These are phyloP conservation scores for Oconnorella tubifera DNA, from an alignment of 2,888 invertebrate genomes.

Conservation along the genomic window DNA sequence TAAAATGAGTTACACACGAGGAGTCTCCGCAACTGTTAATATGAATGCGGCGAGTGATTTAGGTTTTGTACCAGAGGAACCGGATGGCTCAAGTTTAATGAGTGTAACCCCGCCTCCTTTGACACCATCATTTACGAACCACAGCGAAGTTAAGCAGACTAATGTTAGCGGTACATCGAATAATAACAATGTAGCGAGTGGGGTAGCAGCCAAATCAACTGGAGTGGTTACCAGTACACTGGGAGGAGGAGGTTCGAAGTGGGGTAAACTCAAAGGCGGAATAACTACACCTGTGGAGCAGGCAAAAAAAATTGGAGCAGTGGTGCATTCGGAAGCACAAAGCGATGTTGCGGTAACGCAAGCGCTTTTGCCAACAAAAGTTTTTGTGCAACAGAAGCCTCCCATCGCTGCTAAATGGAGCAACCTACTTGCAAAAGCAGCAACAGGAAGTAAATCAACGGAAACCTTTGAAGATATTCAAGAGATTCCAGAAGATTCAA, in stretches of 20 bases:
- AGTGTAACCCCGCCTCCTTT: not conserved
- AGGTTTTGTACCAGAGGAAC: not conserved
- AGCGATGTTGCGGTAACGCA: not conserved
- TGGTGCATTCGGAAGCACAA: not conserved
- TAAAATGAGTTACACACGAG: slow-evolving; percentile 49
- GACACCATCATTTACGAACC: not conserved
- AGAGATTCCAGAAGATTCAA: not conserved
- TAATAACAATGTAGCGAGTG: slow-evolving; percentile 1
- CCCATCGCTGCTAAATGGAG: slow-evolving; percentile 1
- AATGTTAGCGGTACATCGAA: slow-evolving; percentile 46
- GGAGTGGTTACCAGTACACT: too few relatives aligned
- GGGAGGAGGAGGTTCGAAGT: too few relatives aligned
- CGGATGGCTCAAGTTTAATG: not conserved
- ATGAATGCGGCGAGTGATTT: not conserved
- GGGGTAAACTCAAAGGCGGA: slow-evolving; percentile 23
- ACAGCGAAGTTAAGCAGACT: slow-evolving; percentile 6
- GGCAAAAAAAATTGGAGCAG: not conserved
- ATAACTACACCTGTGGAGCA: not conserved
- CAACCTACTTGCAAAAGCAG: not conserved
- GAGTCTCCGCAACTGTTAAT: slow-evolving; percentile 5
- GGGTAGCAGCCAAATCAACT: slow-evolving; percentile 41
- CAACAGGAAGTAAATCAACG: not conserved
- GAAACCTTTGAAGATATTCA: not conserved
- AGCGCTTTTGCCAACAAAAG: not conserved
- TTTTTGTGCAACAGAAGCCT: not conserved